Evolutionary conservation across 2,888 invertebrate genomes (phyloP).

Genomic region (Hypsopygia costalis): DNA sequence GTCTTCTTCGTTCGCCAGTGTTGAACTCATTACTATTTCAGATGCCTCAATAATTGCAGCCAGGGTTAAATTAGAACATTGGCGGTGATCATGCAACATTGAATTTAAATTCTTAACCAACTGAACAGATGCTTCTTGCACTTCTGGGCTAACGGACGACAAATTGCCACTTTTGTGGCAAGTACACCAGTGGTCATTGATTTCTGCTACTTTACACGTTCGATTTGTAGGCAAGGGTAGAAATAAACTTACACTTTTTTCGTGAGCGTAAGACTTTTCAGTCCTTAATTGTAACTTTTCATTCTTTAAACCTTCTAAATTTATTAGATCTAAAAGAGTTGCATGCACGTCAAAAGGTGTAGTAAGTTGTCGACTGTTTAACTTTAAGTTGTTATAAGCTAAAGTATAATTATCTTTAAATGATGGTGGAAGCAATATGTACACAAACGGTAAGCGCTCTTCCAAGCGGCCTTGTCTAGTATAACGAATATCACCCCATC

Average conservation of each 20-base stretch:
- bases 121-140: constrained; percentile 80
- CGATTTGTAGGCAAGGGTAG: constrained; percentile 84
- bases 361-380: constrained; percentile 86
- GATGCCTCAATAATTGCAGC: constrained; percentile 83
- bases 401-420: constrained; percentile 82
- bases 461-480: constrained; percentile 94
- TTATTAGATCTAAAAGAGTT: constrained; percentile 85
- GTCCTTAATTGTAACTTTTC: constrained; percentile 53
- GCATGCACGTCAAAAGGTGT: constrained; percentile 92
- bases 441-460: constrained; percentile 91
- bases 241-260: constrained; percentile 88
- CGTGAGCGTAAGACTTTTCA: constrained; percentile 46
- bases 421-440: constrained; percentile 86
- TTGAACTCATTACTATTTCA: constrained; percentile 74
- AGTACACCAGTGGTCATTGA: constrained; percentile 93
- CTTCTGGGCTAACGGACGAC: constrained; percentile 69
- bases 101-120: constrained; percentile 84
- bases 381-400: constrained; percentile 83
- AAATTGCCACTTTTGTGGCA: constrained; percentile 86
- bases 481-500: constrained; percentile 90
- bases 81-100: constrained; percentile 78
- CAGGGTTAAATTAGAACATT: constrained; percentile 84
- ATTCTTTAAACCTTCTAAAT: constrained; percentile 66
- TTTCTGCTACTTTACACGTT: constrained; percentile 88
- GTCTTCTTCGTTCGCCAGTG: constrained; percentile 50